Conservation (phyloP, 1,140 invertebrate genomes). For the Lepidotrigona ventralis region DNA sequence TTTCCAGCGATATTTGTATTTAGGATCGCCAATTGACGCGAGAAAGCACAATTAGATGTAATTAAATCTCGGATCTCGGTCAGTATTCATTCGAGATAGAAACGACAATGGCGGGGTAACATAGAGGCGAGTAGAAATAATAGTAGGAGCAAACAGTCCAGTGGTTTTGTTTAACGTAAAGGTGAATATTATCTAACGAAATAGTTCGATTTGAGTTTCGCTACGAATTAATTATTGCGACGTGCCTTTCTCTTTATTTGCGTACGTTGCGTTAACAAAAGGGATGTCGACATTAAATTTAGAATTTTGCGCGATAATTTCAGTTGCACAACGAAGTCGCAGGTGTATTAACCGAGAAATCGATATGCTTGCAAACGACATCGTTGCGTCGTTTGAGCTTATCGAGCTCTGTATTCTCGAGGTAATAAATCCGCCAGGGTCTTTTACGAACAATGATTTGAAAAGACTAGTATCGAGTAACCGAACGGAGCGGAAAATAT, state of each 20-base stretch:
- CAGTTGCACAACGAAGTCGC: neutral
- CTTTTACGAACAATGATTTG: neutral
- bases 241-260: neutral
- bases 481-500: neutral
- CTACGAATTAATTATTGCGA: neutral
- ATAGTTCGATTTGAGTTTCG: neutral
- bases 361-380: neutral
- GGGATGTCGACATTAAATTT: neutral
- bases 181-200: neutral
- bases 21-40: no score
- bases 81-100: neutral
- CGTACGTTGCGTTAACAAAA: neutral
- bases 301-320: neutral
- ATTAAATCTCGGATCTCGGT: constrained; percentile 2
- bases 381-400: neutral
- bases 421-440: neutral
- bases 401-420: neutral
- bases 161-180: neutral
- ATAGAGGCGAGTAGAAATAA: neutral
- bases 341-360: neutral
- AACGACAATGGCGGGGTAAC: neutral
- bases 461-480: neutral
- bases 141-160: neutral
- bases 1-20: constrained; percentile 7
- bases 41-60: constrained; percentile 1